A percentile compares a stretch with the other conserved stretches of the same genome.
Conservation (phyloP, 2,888 invertebrate species). For the Lasioglossum lativentre region DNA sequence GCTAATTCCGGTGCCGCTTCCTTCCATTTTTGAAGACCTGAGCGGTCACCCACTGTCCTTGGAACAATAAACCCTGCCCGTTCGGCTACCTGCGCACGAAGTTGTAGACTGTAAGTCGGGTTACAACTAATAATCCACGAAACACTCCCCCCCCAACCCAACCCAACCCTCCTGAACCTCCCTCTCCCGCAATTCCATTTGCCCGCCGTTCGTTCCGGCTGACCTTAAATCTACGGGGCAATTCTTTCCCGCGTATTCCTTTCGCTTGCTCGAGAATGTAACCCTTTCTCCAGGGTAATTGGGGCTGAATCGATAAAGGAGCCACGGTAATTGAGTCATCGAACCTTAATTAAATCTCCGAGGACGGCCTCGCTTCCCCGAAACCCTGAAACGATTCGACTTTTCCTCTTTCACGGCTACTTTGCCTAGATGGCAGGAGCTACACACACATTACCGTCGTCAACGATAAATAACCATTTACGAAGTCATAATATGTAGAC, state of each 20-base stretch:
- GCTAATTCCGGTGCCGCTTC: constrained; percentile 81
- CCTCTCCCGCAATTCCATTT: not conserved
- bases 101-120: constrained; percentile 24
- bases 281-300: constrained; percentile 14
- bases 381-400: constrained; percentile 14
- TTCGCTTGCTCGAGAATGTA: not conserved
- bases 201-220: not conserved
- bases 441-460: not conserved
- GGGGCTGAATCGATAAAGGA: constrained; percentile 16
- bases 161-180: not conserved
- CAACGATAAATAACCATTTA: too few relatives aligned
- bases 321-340: constrained; percentile 32
- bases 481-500: too few relatives aligned
- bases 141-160: constrained; percentile 5
- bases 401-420: constrained; percentile 6
- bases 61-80: constrained; percentile 60
- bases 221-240: not conserved
- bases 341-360: constrained; percentile 49
- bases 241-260: not conserved
- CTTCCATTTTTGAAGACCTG: constrained; percentile 76
- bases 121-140: constrained; percentile 48
- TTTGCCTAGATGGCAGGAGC: not conserved
- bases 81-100: constrained; percentile 62
- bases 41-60: constrained; percentile 56
- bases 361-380: constrained; percentile 8